Evolutionary conservation across 2,797 vertebrate genomes (phyloP).

Genomic region (Allobates femoralis): DNA sequence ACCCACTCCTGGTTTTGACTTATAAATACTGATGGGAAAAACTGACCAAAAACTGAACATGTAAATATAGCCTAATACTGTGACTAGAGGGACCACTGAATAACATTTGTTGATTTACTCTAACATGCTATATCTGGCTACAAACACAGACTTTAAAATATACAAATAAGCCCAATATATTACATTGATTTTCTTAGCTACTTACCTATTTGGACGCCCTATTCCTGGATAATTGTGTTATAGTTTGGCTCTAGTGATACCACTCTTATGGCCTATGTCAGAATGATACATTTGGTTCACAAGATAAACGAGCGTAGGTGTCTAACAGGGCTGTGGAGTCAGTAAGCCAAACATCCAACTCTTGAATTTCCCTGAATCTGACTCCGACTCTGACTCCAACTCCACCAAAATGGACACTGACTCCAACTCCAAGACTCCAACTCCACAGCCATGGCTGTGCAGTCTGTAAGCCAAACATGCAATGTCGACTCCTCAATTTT

Average conservation of each 20-base stretch:
- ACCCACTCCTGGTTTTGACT: too few species aligned
- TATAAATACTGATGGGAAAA: too few species aligned
- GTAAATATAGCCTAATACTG: not conserved
- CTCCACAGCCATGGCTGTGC: too few species aligned
- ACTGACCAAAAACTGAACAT: too few species aligned
- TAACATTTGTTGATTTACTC: not conserved
- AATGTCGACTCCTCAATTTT: too few species aligned
- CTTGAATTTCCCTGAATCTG: too few species aligned
- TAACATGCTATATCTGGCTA: not conserved
- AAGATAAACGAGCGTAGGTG: not conserved
- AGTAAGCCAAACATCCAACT: too few species aligned
- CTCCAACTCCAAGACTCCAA: too few species aligned
- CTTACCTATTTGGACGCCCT: not conserved
- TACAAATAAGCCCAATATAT: not conserved
- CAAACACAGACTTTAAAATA: not conserved
- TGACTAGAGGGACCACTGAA: not conserved
- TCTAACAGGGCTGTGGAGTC: too few species aligned
- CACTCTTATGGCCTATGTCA: not conserved
- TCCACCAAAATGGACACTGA: too few species aligned
- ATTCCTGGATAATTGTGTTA: not conserved
- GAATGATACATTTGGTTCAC: not conserved
- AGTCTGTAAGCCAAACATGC: too few species aligned
- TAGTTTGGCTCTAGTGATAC: not conserved
- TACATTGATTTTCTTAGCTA: not conserved
- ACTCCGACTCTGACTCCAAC: too few species aligned